phyloP scores from a whole-genome alignment of 2,113 vertebrate species.

The Sinocyclocheilus maitianheensis region DNA sequence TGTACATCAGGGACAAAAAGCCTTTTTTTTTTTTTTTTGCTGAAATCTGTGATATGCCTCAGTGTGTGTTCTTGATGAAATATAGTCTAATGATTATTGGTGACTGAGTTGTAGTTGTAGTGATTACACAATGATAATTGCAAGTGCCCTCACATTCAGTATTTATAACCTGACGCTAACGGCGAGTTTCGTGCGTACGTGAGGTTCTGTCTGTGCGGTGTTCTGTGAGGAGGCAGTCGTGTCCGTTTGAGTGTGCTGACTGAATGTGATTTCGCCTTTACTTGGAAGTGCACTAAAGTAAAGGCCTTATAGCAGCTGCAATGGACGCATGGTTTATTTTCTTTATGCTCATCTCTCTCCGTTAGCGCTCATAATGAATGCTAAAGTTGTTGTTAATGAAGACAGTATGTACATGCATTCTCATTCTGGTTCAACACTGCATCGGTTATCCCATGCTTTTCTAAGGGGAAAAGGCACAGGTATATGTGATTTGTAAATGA shows the following conservation, averaged over 20 bases:
- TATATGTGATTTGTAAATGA: neutral
- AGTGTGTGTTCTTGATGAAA: conserved; percentile 69
- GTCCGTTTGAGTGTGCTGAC: conserved; percentile 60
- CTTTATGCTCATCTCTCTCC: conserved; percentile 40
- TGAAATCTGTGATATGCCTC: conserved; percentile 70
- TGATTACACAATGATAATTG: conserved; percentile 73
- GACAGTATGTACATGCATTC: conserved; percentile 20
- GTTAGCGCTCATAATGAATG: conserved; percentile 48
- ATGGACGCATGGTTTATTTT: conserved; percentile 56
- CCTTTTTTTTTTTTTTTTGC: conserved; percentile 51
- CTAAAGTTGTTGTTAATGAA: conserved; percentile 42
- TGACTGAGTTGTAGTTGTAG: conserved; percentile 74
- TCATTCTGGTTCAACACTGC: neutral
- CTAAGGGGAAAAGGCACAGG: neutral
- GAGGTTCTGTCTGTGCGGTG: conserved; percentile 64
- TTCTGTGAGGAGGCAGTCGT: conserved; percentile 62
- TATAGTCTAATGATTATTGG: conserved; percentile 70
- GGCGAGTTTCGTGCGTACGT: conserved; percentile 66
- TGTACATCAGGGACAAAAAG: conserved; percentile 60
- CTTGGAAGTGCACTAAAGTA: conserved; percentile 51
- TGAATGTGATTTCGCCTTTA: conserved; percentile 71
- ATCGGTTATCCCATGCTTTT: conserved; percentile 2
- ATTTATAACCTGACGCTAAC: conserved; percentile 70
- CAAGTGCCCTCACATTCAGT: conserved; percentile 75
- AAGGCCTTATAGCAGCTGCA: conserved; percentile 54